Evolutionary conservation across 2,113 vertebrate species (phyloP).

Genomic region (Glareola pratincola): DNA sequence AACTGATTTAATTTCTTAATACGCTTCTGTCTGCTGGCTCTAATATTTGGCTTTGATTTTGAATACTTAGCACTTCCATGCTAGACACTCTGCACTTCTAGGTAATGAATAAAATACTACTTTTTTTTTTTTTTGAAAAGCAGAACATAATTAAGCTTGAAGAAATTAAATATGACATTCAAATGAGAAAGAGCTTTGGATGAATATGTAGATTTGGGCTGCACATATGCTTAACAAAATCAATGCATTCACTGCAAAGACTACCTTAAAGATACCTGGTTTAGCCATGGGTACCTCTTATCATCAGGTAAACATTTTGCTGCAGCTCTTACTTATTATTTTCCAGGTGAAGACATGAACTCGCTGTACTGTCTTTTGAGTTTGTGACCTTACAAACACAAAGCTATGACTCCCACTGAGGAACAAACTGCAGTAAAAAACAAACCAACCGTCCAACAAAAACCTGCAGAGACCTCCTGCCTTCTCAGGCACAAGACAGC

Average conservation of each 20-base stretch:
- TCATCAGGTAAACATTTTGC: neutral
- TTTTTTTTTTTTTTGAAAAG: neutral
- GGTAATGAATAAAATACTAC: constrained; percentile 48
- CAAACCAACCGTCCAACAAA: neutral
- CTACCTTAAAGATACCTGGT: neutral
- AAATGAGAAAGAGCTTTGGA: constrained; percentile 31
- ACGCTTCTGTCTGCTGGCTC: constrained; percentile 35
- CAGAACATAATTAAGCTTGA: constrained; percentile 51
- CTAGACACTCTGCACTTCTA: constrained; percentile 11
- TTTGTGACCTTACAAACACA: neutral
- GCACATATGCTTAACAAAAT: neutral
- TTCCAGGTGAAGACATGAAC: neutral
- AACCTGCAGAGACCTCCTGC: neutral
- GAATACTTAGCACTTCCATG: constrained; percentile 40
- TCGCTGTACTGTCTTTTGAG: neutral
- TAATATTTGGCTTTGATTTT: constrained; percentile 57
- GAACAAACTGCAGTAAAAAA: neutral
- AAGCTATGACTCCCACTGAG: neutral
- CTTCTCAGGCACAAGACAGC: neutral
- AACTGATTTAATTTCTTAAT: constrained; percentile 64
- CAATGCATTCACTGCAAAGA: neutral
- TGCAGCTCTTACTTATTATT: neutral
- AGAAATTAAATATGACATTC: constrained; percentile 54
- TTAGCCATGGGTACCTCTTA: neutral
- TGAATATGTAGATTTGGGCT: constrained; percentile 23